Evolutionary conservation across 2,113 vertebrate genomes (phyloP).

Genomic region (Salminus brasiliensis): DNA sequence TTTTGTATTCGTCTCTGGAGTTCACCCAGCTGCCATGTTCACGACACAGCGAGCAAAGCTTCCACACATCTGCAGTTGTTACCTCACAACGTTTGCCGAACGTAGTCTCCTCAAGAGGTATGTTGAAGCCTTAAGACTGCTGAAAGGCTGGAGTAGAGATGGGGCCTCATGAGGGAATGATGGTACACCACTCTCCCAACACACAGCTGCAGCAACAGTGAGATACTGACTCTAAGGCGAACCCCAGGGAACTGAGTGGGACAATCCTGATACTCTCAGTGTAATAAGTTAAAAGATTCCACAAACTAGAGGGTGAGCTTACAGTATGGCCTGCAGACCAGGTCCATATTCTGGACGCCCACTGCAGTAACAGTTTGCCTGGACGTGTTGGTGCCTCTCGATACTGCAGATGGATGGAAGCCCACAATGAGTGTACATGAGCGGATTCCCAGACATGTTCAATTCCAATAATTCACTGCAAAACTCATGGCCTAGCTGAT

Average conservation of each 20-base stretch:
- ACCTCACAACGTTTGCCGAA: too few species aligned
- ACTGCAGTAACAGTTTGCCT: neutral
- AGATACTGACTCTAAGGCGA: neutral
- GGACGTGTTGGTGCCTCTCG: neutral
- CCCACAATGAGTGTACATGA: neutral
- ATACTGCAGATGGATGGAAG: too few species aligned
- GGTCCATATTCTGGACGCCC: neutral
- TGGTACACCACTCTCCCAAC: neutral
- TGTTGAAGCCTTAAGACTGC: too few species aligned
- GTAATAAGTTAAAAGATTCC: neutral
- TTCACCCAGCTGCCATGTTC: too few species aligned
- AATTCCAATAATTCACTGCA: neutral
- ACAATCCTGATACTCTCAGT: neutral
- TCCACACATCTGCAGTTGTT: too few species aligned
- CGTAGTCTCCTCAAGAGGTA: too few species aligned
- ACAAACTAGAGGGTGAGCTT: neutral
- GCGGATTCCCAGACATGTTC: neutral
- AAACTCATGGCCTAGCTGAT: neutral
- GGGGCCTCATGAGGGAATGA: neutral
- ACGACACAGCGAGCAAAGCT: too few species aligned
- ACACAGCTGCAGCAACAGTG: neutral
- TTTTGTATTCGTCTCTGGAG: too few species aligned
- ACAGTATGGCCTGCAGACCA: neutral
- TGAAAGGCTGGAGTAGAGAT: neutral
- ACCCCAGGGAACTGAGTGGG: neutral